These are phyloP conservation scores for Scaptomyza tumidula DNA, from an alignment of 2,888 invertebrate genomes.

Conservation along the genomic window DNA sequence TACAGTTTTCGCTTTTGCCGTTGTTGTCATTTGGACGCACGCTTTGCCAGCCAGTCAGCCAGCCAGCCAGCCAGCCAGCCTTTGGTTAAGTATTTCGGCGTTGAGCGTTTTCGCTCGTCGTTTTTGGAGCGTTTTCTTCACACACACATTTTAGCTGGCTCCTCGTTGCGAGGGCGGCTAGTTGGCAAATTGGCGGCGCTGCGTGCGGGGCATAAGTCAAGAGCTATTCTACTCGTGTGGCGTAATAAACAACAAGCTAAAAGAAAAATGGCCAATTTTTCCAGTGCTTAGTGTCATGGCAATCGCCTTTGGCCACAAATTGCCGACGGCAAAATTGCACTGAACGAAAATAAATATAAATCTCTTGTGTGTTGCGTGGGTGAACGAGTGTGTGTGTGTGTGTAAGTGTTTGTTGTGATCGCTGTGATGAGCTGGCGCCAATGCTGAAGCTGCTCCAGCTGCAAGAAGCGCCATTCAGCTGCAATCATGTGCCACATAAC, in stretches of 20 bases:
- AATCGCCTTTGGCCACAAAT: conserved; percentile 28
- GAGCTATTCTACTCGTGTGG: conserved; percentile 44
- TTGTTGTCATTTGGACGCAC: conserved; percentile 40
- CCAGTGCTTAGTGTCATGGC: conserved; percentile 39
- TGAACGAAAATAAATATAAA: background rate
- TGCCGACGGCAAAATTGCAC: conserved; percentile 59
- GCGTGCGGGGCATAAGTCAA: conserved; percentile 56
- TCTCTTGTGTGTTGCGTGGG: conserved; percentile 11
- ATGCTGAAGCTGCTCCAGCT: conserved; percentile 47
- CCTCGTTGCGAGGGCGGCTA: conserved; percentile 63
- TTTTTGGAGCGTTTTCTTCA: conserved; percentile 56
- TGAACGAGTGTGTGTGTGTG: conserved; percentile 15
- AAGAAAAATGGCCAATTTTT: conserved; percentile 16
- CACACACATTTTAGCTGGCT: conserved; percentile 48
- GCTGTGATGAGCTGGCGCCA: conserved; percentile 36
- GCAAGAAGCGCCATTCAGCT: conserved; percentile 55
- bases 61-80: conserved; percentile 7
- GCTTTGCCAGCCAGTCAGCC: conserved; percentile 6
- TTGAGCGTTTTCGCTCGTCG: conserved; percentile 62
- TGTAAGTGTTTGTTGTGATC: conserved; percentile 22
- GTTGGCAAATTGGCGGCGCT: conserved; percentile 71
- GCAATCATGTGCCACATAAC: conserved; percentile 83
- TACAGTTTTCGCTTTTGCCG: conserved; percentile 30
- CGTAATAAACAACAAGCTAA: conserved; percentile 23
- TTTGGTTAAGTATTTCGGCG: conserved; percentile 64